phyloP scores from a whole-genome alignment of 2,113 vertebrate species.

The Catharus fuscescens region DNA sequence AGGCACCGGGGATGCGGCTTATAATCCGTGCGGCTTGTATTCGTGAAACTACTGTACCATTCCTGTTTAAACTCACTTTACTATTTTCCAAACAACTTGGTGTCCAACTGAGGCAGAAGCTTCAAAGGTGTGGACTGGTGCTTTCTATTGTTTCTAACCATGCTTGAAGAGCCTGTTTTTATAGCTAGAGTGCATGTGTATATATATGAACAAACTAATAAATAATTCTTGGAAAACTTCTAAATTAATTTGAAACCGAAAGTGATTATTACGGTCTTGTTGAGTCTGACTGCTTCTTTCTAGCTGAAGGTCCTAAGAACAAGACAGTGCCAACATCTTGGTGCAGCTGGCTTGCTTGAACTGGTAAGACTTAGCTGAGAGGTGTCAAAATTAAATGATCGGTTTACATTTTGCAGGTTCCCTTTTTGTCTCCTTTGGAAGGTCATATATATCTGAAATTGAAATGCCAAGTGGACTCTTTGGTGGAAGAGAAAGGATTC shows the following conservation, averaged over 20 bases:
- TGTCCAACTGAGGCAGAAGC: neutral
- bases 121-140: neutral
- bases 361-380: neutral
- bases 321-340: neutral
- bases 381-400: neutral
- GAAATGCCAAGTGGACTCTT: constrained; percentile 91
- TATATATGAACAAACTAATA: neutral
- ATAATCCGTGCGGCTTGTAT: no score
- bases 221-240: neutral
- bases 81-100: neutral
- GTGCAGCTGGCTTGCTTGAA: neutral
- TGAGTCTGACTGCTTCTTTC: neutral
- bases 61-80: neutral
- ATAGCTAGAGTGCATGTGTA: neutral
- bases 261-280: neutral
- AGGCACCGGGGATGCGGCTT: no score
- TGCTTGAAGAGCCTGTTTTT: neutral
- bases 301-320: neutral
- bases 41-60: no score
- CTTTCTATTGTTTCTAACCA: neutral
- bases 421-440: constrained; percentile 92
- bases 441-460: constrained; percentile 91
- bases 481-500: constrained; percentile 90
- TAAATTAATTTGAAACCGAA: neutral
- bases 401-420: constrained; percentile 79